These are phyloP conservation scores for Fragum sueziense DNA, from an alignment of 2,888 invertebrate species.

Conservation along the genomic window DNA sequence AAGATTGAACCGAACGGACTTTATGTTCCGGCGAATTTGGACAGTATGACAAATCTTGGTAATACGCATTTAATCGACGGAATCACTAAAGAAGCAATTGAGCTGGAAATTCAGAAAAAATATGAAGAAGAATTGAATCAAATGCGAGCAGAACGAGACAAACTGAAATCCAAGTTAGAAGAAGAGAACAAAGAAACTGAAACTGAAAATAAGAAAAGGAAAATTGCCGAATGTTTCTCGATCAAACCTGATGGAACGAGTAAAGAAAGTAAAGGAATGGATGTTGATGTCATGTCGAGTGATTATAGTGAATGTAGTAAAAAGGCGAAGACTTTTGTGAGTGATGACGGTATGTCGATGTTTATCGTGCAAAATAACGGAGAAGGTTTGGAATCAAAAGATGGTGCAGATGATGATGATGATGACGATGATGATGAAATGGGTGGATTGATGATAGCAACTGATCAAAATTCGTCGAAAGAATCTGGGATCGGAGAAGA, in stretches of 20 bases:
- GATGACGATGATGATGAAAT: constrained; percentile 9
- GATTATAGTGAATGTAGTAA: constrained; percentile 24
- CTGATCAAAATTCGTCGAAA: constrained; percentile 55
- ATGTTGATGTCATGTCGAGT: constrained; percentile 24
- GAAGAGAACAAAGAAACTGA: constrained; percentile 21
- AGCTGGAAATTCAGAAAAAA: constrained; percentile 48
- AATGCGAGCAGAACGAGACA: constrained; percentile 28
- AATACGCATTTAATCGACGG: constrained; percentile 46
- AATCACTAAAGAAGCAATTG: constrained; percentile 39
- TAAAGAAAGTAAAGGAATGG: background rate
- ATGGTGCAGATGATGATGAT: constrained; percentile 31
- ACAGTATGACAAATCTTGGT: constrained; percentile 38
- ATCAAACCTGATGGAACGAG: constrained; percentile 31
- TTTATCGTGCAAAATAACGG: constrained; percentile 56
- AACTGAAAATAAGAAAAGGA: constrained; percentile 32
- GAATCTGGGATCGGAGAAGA: constrained; percentile 44
- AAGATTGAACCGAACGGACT: constrained; percentile 37
- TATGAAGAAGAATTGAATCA: constrained; percentile 45
- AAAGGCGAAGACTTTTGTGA: constrained; percentile 46
- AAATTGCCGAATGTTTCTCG: constrained; percentile 51
- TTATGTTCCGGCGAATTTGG: constrained; percentile 48
- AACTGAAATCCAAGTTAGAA: constrained; percentile 15
- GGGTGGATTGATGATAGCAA: constrained; percentile 39
- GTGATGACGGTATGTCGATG: constrained; percentile 63
- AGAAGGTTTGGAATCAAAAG: constrained; percentile 19